These are phyloP conservation scores for Chloroceryle inda DNA, from an alignment of 2,797 vertebrate genomes.

Conservation along the genomic window DNA sequence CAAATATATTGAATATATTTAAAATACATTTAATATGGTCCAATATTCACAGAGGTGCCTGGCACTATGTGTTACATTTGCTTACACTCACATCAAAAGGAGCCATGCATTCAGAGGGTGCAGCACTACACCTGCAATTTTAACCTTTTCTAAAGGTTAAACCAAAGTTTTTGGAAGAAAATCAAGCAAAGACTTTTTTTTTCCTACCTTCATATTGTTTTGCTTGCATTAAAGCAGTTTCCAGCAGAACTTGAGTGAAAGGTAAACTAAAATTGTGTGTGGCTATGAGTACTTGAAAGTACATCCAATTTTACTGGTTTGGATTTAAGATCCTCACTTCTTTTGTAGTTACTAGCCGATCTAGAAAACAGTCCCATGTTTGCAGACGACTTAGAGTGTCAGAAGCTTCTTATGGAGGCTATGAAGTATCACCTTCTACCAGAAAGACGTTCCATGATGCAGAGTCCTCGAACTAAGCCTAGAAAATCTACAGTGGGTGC, in stretches of 20 bases:
- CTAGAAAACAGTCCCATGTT: constrained; percentile 98
- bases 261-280: neutral
- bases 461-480: constrained; percentile 96
- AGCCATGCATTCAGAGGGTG: neutral
- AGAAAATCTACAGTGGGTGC: constrained; percentile 97
- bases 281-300: neutral
- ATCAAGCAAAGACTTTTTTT: neutral
- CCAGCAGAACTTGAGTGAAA: neutral
- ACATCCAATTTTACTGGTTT: neutral
- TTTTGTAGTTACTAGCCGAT: constrained; percentile 92
- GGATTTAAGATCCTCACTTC: neutral
- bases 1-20: neutral
- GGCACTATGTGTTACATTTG: neutral
- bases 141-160: neutral
- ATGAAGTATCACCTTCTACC: constrained; percentile 99
- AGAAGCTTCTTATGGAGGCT: constrained; percentile 97
- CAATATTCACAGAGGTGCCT: neutral
- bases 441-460: constrained; percentile 94
- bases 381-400: constrained; percentile 93
- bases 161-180: neutral
- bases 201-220: neutral
- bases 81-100: neutral
- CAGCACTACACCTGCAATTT: neutral
- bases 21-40: neutral
- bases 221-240: neutral